These are phyloP conservation scores for Drosophila burlai DNA, from an alignment of 1,140 invertebrate species.

Conservation along the genomic window DNA sequence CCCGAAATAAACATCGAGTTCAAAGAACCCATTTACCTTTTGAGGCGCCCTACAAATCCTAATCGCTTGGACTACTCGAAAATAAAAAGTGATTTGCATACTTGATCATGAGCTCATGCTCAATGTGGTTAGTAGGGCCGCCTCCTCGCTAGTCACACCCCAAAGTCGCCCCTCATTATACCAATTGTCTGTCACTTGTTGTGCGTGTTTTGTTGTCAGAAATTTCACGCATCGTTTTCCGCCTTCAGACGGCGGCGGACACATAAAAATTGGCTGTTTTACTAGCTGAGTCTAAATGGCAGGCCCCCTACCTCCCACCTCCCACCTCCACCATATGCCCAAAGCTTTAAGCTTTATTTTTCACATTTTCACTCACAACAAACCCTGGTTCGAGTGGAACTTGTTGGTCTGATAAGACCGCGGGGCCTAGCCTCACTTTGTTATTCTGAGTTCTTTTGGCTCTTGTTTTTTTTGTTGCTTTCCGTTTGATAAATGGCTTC, in stretches of 20 bases:
- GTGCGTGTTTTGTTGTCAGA: constrained; percentile 68
- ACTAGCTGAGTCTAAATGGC: constrained; percentile 11
- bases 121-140: constrained; percentile 1
- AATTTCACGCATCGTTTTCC: constrained; percentile 77
- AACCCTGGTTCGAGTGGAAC: constrained; percentile 56
- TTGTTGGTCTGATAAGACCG: constrained; percentile 69
- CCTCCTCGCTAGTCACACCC: neutral
- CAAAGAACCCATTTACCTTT: constrained; percentile 55
- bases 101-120: constrained; percentile 29
- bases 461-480: constrained; percentile 3
- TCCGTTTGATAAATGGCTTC: constrained; percentile 71
- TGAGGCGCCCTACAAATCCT: constrained; percentile 8
- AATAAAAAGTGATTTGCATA: constrained; percentile 59
- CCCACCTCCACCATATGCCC: neutral
- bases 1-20: constrained; percentile 26
- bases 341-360: constrained; percentile 57
- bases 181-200: constrained; percentile 60
- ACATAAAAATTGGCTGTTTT: constrained; percentile 36
- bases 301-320: neutral
- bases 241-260: constrained; percentile 15
- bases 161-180: neutral
- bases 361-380: constrained; percentile 65
- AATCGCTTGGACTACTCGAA: constrained; percentile 10
- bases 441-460: constrained; percentile 30
- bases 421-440: constrained; percentile 40